Evolutionary conservation across 2,113 vertebrate genomes (phyloP), one percentile per base, ranked within the genome.

Genomic region (Neogobius melanostomus): DNA sequence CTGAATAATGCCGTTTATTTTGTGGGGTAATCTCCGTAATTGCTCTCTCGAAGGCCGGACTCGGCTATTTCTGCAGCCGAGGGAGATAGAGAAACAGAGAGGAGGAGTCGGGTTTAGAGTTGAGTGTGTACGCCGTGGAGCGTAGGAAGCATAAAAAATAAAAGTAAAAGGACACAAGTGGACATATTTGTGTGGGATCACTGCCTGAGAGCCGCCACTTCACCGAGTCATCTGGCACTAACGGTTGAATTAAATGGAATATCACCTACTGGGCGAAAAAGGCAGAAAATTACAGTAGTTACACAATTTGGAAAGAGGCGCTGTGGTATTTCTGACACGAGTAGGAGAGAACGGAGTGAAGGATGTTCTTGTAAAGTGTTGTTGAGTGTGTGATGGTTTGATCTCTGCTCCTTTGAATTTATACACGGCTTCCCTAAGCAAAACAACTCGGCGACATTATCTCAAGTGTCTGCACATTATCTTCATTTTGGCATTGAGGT

Each of bases 151-250:
- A 15, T 15, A 2, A 36, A 36, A 36, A 36, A 36, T 5, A 2
- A 36, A 36, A 36, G n/a, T 21, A 65, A 49, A 46, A 49, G 45
- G 66, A 82, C 73, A 28, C 80, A 62, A 81, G 75, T 11, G 65
- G 69, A 72, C 67, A 77, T 79, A 71, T 85, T 83, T 81, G 69
- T 86, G 82, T 83, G 59, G 77, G 75, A 74, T 49, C 71, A 47
- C 68, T 28, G 72, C 49, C 79, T 65, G 68, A 83, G 80, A 83
- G 83, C 75, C 45, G 42, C 12, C 72, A 76, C 69, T 71, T 66
- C 57, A 57, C 52, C 6, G 62, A 67, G 53, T 71, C 71, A 74
- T 82, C 75, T 74, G 12, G 56, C 61, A 53, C 77, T 5, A 59
- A 65, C 69, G 69, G 72, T 49, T 21, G 17, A 72, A 76, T 82